Evolutionary conservation across 2,888 invertebrate genomes (phyloP).

Genomic region (Esperia sulphurella): DNA sequence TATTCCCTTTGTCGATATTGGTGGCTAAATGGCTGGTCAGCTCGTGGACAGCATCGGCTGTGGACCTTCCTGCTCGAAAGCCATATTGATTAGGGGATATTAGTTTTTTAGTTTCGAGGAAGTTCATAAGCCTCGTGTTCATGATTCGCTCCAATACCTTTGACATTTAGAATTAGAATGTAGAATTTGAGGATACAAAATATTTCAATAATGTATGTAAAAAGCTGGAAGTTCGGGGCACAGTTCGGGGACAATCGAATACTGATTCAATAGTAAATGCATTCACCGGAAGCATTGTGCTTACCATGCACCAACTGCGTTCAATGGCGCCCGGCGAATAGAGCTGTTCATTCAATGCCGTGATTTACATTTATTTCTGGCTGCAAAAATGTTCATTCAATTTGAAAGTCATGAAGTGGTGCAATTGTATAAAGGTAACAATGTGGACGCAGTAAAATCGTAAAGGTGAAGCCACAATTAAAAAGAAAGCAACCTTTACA

Average conservation of each 20-base stretch:
- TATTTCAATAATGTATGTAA: constrained; percentile 41
- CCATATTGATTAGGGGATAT: no score
- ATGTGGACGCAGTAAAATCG: not conserved
- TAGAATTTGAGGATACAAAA: not conserved
- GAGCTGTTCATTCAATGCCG: constrained; percentile 48
- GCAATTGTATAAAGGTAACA: not conserved
- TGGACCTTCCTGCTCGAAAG: no score
- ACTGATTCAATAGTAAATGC: constrained; percentile 60
- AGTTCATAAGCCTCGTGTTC: no score
- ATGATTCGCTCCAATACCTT: no score
- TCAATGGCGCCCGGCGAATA: constrained; percentile 52
- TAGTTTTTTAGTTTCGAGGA: no score
- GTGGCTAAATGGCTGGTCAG: no score
- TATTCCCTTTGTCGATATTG: no score
- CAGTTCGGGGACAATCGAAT: constrained; percentile 38
- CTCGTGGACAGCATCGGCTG: no score
- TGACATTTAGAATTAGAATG: not conserved
- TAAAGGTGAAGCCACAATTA: not conserved
- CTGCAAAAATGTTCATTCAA: constrained; percentile 40
- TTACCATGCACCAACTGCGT: constrained; percentile 55
- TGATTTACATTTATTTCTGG: constrained; percentile 65
- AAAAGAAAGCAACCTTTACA: no score
- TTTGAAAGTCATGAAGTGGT: constrained; percentile 36
- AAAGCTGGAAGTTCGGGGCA: constrained; percentile 37
- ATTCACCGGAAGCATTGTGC: constrained; percentile 58